A percentile compares a stretch with the other conserved stretches of the same genome.
Evolutionary conservation across 2,797 vertebrate species (phyloP).

Genomic region (Hoplostethus atlanticus): DNA sequence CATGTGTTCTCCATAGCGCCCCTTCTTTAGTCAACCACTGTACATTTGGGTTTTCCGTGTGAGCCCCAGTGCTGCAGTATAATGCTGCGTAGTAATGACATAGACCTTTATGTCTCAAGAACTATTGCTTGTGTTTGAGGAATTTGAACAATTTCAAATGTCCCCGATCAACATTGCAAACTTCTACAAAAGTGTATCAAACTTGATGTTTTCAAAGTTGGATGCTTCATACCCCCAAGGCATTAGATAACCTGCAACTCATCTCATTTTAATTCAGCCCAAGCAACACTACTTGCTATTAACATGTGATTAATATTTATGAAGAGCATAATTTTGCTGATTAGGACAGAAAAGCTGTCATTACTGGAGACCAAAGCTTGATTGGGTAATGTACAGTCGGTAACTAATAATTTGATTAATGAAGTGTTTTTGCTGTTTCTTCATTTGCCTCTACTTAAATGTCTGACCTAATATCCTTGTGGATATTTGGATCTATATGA

Average conservation of each 20-base stretch:
- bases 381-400: constrained; percentile 26
- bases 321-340: constrained; percentile 65
- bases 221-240: neutral
- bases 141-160: neutral
- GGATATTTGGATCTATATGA: constrained; percentile 23
- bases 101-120: neutral
- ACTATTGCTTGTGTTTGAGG: neutral
- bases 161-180: neutral
- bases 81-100: neutral
- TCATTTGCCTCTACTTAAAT: constrained; percentile 42
- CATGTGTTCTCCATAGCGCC: neutral
- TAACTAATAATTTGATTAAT: constrained; percentile 61
- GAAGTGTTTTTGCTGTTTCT: constrained; percentile 47
- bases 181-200: neutral
- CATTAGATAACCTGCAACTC: constrained; percentile 41
- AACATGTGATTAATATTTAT: constrained; percentile 73
- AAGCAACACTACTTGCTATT: constrained; percentile 27
- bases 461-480: neutral
- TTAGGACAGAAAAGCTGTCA: constrained; percentile 62
- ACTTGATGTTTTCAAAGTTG: constrained; percentile 6
- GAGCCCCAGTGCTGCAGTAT: neutral
- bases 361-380: constrained; percentile 38
- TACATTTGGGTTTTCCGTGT: neutral
- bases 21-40: neutral
- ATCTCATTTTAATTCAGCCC: constrained; percentile 38